Evolutionary conservation across 2,888 invertebrate genomes (phyloP), one percentile per base, ranked within the genome.

Genomic region (Synergus japonicus): DNA sequence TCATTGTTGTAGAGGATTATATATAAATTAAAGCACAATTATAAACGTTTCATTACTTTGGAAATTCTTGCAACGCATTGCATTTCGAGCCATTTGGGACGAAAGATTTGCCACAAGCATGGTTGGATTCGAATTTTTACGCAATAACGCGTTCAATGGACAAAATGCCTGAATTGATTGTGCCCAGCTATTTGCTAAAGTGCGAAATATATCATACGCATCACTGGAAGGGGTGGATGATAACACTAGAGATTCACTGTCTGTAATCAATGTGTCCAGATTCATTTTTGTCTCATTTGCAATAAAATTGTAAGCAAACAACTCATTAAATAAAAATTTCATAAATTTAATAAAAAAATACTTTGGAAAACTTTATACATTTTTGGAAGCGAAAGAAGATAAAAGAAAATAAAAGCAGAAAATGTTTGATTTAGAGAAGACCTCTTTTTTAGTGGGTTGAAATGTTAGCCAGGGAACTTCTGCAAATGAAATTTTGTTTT

Each of bases 1-100:
- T 8, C n/a, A 9, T 8, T 54, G 8, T 54, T 5, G 0, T 7
- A 8, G n/a, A 54, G 54, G 2, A 54, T 54, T n/a, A n/a, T n/a
- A 54, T 15, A 54, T 54, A 2, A 54, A n/a, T n/a, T n/a, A 9
- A 8, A 54, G 54, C 2, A n/a, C 1, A 54, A 54, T 54, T 29
- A 29, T 29, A 29, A 29, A 29, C 13, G n/a, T 78, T 83, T 80
- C 37, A 66, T 69, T n/a, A 49, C 22, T 78, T 78, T 79, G 58
- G 54, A 54, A 73, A 49, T 37, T 73, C 73, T 54, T 69, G 69
- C 49, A 69, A 37, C 29, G 3, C 46, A 69, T 22, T 49, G 18
- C 37, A 29, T 69, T 49, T 73, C 67, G 9, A 73, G 49, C 49
- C 54, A 54, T 46, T 54, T 46, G 54, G n/a, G 9, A 73, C 37